Conservation (phyloP, 2,113 vertebrate genomes). For the Orientallactaga bullata region DNA sequence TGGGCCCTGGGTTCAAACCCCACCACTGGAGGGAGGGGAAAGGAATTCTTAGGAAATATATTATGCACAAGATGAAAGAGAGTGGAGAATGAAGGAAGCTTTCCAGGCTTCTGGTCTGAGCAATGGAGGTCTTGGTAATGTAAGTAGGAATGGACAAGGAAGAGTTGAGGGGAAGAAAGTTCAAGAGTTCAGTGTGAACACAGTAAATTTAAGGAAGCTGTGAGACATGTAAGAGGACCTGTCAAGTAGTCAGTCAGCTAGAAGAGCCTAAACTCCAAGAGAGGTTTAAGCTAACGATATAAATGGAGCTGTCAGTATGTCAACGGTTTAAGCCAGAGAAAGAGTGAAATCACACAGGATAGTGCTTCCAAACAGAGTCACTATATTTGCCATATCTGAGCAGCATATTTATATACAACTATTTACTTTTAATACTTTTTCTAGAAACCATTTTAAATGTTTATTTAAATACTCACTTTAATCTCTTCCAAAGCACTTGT, state of each 20-base stretch:
- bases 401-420: neutral
- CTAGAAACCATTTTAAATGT: conserved; percentile 45
- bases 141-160: neutral
- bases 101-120: neutral
- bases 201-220: conserved; percentile 17
- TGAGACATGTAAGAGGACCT: conserved; percentile 46
- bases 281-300: conserved; percentile 66
- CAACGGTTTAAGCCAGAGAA: conserved; percentile 14
- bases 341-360: neutral
- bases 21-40: neutral
- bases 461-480: conserved; percentile 17
- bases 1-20: neutral
- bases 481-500: conserved; percentile 36
- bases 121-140: neutral
- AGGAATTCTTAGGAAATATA: neutral
- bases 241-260: conserved; percentile 58
- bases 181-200: conserved; percentile 32
- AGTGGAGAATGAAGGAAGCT: neutral
- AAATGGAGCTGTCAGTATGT: conserved; percentile 46
- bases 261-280: conserved; percentile 61
- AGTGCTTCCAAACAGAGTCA: neutral
- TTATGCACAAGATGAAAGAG: neutral
- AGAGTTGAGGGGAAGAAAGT: neutral
- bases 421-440: conserved; percentile 20
- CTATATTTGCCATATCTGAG: neutral